These are phyloP conservation scores for Corapipo altera DNA, from an alignment of 2,113 vertebrate species.

Conservation along the genomic window DNA sequence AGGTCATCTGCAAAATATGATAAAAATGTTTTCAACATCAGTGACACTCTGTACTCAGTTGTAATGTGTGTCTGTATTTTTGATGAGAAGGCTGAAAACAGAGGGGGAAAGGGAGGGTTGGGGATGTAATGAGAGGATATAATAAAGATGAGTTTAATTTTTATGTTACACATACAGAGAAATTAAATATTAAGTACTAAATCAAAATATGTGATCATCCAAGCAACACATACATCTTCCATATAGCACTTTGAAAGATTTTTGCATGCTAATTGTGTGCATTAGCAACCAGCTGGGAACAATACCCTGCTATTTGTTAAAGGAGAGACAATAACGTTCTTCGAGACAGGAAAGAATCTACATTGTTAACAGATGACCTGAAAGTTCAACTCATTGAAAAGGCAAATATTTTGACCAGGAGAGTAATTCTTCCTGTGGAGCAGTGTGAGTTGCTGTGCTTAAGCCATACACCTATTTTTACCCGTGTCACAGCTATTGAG, in stretches of 20 bases:
- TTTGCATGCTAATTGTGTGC: background rate
- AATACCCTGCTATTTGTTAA: constrained; percentile 35
- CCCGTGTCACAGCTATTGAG: background rate
- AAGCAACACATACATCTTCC: background rate
- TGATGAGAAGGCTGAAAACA: background rate
- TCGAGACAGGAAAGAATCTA: constrained; percentile 50
- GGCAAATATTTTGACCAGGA: constrained; percentile 60
- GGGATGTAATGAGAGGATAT: background rate
- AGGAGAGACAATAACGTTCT: constrained; percentile 37
- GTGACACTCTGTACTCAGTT: background rate
- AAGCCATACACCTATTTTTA: background rate
- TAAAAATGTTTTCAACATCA: background rate
- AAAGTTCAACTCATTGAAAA: constrained; percentile 48
- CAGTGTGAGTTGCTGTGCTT: background rate
- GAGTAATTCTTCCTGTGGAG: constrained; percentile 41
- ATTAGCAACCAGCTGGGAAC: constrained; percentile 25
- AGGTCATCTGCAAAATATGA: background rate
- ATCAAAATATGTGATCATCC: background rate
- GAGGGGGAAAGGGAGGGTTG: background rate
- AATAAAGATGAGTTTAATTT: background rate
- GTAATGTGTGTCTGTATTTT: background rate
- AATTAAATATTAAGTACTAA: background rate
- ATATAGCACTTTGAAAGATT: background rate
- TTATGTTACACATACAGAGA: background rate
- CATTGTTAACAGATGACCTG: constrained; percentile 42